Evolutionary conservation across 2,888 invertebrate genomes (phyloP).

Genomic region (Meiosimyza platycephala): DNA sequence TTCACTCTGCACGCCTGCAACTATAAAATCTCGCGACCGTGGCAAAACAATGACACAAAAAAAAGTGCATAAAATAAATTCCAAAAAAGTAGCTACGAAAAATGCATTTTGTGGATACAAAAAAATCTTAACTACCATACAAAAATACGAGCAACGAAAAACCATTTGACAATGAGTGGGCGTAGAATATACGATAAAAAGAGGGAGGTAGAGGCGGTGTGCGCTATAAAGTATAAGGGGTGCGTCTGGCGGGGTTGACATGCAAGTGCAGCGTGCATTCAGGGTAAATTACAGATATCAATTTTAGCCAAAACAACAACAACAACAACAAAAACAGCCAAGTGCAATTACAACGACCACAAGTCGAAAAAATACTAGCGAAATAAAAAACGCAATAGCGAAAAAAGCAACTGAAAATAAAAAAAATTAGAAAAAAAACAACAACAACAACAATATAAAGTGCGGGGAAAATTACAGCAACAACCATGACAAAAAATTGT

Average conservation of each 20-base stretch:
- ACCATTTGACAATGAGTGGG: background rate
- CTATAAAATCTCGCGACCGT: too few relatives aligned
- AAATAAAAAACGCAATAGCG: slow-evolving; percentile 4
- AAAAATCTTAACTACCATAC: background rate
- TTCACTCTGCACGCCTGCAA: too few relatives aligned
- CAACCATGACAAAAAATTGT: slow-evolving; percentile 5
- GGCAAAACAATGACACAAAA: too few relatives aligned
- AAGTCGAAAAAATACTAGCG: background rate
- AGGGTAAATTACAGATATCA: slow-evolving; percentile 30
- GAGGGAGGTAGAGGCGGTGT: background rate
- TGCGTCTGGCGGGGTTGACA: background rate
- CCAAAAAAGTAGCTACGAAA: slow-evolving; percentile 13
- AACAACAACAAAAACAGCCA: slow-evolving; percentile 11
- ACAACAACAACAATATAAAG: slow-evolving; percentile 12
- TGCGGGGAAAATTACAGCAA: slow-evolving; percentile 4
- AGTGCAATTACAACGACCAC: slow-evolving; percentile 11
- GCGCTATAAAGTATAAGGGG: background rate
- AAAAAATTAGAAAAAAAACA: background rate
- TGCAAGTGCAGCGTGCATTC: slow-evolving; percentile 5
- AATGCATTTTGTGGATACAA: slow-evolving; percentile 24
- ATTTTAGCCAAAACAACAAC: slow-evolving; percentile 23
- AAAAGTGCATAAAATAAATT: background rate
- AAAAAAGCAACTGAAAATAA: slow-evolving; percentile 13
- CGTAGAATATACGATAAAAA: background rate
- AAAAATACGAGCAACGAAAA: slow-evolving; percentile 7